These are phyloP conservation scores for Silurus meridionalis DNA, from an alignment of 2,113 vertebrate species.

Conservation along the genomic window DNA sequence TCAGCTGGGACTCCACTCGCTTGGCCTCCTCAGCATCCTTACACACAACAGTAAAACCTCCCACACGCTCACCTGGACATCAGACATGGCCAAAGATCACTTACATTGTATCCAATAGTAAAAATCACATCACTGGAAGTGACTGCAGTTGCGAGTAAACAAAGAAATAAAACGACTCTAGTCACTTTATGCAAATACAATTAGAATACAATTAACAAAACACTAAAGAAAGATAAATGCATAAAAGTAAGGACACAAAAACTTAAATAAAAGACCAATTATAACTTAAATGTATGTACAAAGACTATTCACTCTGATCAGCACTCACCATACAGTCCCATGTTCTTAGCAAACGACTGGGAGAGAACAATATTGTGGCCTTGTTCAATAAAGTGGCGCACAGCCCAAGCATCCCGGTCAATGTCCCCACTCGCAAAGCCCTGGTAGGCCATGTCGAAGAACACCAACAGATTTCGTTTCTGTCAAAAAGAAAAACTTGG, in stretches of 20 bases:
- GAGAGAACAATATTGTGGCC: conserved; percentile 87
- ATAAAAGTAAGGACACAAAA: neutral
- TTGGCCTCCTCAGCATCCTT: conserved; percentile 88
- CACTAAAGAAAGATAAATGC: neutral
- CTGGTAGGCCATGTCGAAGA: conserved; percentile 99
- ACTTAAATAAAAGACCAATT: neutral
- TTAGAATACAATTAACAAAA: neutral
- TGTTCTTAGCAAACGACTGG: conserved; percentile 98
- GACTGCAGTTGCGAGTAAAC: neutral
- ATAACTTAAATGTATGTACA: neutral
- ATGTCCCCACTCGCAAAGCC: conserved; percentile 97
- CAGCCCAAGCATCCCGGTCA: conserved; percentile 91
- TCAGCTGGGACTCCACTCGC: conserved; percentile 92
- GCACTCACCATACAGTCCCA: conserved; percentile 95
- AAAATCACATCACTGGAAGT: neutral
- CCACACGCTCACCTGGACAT: conserved; percentile 89
- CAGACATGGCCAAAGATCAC: neutral
- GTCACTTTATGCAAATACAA: too few relatives aligned
- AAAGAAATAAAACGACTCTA: neutral
- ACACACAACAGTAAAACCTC: conserved; percentile 91
- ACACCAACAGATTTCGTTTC: conserved; percentile 91
- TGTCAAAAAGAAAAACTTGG: conserved; percentile 54
- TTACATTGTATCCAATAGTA: neutral
- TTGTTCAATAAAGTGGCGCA: conserved; percentile 93
- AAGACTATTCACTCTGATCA: neutral